A percentile compares a stretch with the other conserved stretches of the same genome.
These are phyloP conservation scores for Paelopatides confundens DNA, from an alignment of 53 echinoderm and acorn worm genomes.

Conservation along the genomic window DNA sequence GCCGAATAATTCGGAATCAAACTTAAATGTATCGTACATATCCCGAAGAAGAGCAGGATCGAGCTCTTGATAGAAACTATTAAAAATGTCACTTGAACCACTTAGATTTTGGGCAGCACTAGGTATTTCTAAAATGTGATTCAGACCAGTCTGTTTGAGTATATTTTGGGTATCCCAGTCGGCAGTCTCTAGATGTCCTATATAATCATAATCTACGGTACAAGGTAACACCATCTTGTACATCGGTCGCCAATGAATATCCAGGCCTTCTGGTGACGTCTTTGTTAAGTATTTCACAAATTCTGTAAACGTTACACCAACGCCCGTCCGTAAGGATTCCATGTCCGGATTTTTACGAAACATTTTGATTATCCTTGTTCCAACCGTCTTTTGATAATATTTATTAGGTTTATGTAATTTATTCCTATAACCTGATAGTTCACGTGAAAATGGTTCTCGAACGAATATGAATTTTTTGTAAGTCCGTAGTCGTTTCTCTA, in stretches of 20 bases:
- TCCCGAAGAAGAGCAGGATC: conserved; percentile 38
- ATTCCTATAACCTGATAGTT: conserved; percentile 73
- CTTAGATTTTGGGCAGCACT: conserved; percentile 47
- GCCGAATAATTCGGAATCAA: conserved; percentile 70
- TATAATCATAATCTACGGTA: conserved; percentile 67
- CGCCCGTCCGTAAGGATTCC: conserved; percentile 52
- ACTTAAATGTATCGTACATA: conserved; percentile 62
- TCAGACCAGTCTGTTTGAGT: conserved; percentile 59
- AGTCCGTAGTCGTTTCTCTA: conserved; percentile 54
- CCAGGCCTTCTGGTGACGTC: conserved; percentile 24
- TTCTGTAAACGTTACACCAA: conserved; percentile 69
- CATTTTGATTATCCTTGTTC: conserved; percentile 46
- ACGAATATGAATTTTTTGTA: conserved; percentile 80
- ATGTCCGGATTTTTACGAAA: conserved; percentile 59
- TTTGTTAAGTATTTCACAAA: conserved; percentile 62
- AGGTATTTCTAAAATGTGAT: conserved; percentile 62
- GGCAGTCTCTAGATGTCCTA: conserved; percentile 74
- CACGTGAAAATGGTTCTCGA: conserved; percentile 75
- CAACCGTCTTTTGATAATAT: conserved; percentile 44
- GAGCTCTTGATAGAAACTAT: conserved; percentile 54
- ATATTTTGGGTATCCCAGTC: conserved; percentile 68
- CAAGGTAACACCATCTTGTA: conserved; percentile 74
- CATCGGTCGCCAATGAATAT: conserved; percentile 78
- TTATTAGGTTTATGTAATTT: conserved; percentile 52
- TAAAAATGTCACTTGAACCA: conserved; percentile 54